Conservation (phyloP, 2,113 vertebrate genomes). For the Cervus canadensis region DNA sequence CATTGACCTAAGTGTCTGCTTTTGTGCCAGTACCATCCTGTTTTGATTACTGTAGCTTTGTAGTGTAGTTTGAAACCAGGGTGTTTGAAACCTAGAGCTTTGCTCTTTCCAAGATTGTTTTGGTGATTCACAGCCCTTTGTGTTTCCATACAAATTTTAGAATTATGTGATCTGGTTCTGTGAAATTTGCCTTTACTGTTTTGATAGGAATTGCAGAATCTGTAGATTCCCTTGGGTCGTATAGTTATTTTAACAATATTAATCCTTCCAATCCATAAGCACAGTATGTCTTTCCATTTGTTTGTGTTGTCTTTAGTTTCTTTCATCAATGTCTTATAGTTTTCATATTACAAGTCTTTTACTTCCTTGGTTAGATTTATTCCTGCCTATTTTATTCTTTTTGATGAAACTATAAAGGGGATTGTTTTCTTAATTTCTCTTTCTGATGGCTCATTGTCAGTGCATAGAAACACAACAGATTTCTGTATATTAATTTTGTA, state of each 20-base stretch:
- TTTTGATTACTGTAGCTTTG: neutral
- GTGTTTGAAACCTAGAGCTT: neutral
- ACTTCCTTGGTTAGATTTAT: neutral
- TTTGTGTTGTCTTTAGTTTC: neutral
- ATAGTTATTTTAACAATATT: neutral
- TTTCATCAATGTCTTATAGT: neutral
- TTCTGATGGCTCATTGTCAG: neutral
- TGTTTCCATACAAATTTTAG: neutral
- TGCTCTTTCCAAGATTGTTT: neutral
- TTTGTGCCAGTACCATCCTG: neutral
- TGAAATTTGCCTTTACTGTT: neutral
- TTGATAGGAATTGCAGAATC: neutral
- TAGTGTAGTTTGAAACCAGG: neutral
- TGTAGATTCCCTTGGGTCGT: neutral
- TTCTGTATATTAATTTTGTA: neutral
- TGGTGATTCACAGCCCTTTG: neutral
- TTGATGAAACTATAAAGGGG: neutral
- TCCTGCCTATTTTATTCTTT: neutral
- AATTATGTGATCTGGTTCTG: neutral
- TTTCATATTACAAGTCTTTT: neutral
- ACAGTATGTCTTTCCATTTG: neutral
- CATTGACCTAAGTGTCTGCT: neutral
- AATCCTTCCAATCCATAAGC: neutral
- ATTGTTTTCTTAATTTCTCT: neutral
- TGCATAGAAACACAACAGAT: neutral